Evolutionary conservation across 2,797 vertebrate genomes (phyloP).

Genomic region (Pantherophis vulpinus): DNA sequence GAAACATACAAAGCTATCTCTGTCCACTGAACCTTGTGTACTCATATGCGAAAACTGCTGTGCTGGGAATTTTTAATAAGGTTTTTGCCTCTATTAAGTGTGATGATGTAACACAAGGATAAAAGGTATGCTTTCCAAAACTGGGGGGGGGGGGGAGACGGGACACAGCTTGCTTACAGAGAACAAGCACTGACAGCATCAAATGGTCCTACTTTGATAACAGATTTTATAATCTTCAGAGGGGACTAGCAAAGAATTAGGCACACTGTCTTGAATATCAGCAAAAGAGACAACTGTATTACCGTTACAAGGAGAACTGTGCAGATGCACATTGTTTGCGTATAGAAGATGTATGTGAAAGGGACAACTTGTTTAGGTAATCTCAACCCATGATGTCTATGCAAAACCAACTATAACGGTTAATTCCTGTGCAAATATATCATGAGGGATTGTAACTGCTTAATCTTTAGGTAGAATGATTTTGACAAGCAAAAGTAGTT

Average conservation of each 20-base stretch:
- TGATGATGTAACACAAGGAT: background rate
- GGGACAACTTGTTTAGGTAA: background rate
- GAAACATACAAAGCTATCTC: conserved; percentile 29
- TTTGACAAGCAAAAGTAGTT: background rate
- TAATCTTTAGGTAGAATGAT: background rate
- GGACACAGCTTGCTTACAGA: background rate
- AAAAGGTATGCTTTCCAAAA: conserved; percentile 1
- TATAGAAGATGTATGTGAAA: background rate
- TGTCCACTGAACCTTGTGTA: conserved; percentile 20
- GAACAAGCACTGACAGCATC: background rate
- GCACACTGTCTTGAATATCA: background rate
- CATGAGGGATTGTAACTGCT: background rate
- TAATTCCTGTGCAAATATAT: background rate
- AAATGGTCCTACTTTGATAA: background rate
- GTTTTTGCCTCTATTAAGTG: conserved; percentile 41
- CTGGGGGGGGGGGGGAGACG: background rate
- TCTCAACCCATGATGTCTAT: background rate
- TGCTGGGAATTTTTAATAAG: background rate
- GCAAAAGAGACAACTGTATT: background rate
- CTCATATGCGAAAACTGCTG: conserved; percentile 7
- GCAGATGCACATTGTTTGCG: background rate
- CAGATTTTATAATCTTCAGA: background rate
- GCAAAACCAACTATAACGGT: background rate
- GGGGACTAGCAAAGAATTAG: background rate
- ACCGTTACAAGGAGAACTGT: background rate